Base-by-base conservation (phyloP, 2,113 vertebrate species). In the Pelmatolapia mariae region DNA sequence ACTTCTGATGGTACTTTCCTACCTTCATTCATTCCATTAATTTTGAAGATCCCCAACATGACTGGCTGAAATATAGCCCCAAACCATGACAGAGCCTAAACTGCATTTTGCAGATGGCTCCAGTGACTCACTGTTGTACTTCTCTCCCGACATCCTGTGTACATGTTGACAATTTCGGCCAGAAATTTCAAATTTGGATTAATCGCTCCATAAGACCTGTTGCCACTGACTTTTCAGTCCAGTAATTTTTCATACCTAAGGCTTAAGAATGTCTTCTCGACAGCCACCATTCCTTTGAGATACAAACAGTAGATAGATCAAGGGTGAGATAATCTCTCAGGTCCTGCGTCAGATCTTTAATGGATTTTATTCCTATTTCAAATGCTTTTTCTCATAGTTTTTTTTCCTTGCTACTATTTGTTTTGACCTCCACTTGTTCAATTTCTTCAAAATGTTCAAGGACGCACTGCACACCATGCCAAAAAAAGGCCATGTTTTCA, bases 11-110 rank as follows among this genome's bases (percentile, higher is more conserved):
- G 10, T 13, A 22, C 61, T 66, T 66, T 66, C 19, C 33, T 38
- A 13, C 19, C 7, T 38, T 38, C 19, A 38, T 63, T 38, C 18
- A 68, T 13, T 38, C 33, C 33, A 68, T 68, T n/a, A 19, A 19
- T 19, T 50, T 50, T 50, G 16, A 50, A 19, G 47, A 50, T 50
- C 15, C 2, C 47, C 47, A 19, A 19, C 47, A 50, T 18, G 10
- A 19, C 18, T 38, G 61, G 61, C 10, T 38, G 19, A 68, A 22
- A 22, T 4, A n/a, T 1, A 63, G 31, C 59, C 59, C 31, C 31
- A 63, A 63, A 63, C 59, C 59, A 63, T 11, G 31, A 63, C 59
- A 63, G 59, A 63, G 31, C 6, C 59, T 63, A 33, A 36, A 63
- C 10, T n/a, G 59, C 31, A 36, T 12, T 63, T 63, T 36, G 18